Evolutionary conservation across 2,113 vertebrate species (phyloP), one percentile per base, ranked within the genome.

Genomic region (Chamaetylas fuelleborni): DNA sequence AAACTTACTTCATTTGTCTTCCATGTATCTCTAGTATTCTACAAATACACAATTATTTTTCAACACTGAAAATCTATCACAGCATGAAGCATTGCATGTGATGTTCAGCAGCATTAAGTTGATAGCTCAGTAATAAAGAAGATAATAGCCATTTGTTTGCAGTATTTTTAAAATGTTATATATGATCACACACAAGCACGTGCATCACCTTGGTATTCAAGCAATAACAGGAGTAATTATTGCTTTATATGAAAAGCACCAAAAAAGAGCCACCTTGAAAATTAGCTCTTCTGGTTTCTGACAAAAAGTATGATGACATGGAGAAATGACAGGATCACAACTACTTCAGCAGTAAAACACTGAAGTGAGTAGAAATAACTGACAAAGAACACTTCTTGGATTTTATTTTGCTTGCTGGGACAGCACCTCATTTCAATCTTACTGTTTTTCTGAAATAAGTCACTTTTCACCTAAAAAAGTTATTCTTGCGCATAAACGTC

Each of bases 161-260:
- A 40, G 11, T 76, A 47, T 17, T 9, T 1, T 38, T 85, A 65
- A n/a, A 33, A 28, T 34, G 12, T n/a, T 38, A 33, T 7, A 34
- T 26, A 26, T 19, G 20, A 83, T 7, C 34, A 73, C 0, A 4
- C 26, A 47, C 9, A 57, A 40, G 25, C n/a, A 42, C 0, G 0
- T 36, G 74, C 14, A 71, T 16, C 13, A n/a, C 20, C 29, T 24
- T 36, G 5, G 42, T 42, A 82, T 19, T 50, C 20, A 34, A 42
- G 38, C 33, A 80, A 20, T 36, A 72, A 65, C 26, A 60, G 56
- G 81, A 82, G 12, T 23, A 51, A 67, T 70, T 61, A 40, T 17
- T 54, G 18, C 26, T 82, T 45, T 47, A 28, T 20, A 69, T 12
- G 38, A 77, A 76, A 80, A 82, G 38, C 23, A 85, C 2, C 25